phyloP scores from a whole-genome alignment of 2,888 invertebrate species.

The Endotricha flammealis region DNA sequence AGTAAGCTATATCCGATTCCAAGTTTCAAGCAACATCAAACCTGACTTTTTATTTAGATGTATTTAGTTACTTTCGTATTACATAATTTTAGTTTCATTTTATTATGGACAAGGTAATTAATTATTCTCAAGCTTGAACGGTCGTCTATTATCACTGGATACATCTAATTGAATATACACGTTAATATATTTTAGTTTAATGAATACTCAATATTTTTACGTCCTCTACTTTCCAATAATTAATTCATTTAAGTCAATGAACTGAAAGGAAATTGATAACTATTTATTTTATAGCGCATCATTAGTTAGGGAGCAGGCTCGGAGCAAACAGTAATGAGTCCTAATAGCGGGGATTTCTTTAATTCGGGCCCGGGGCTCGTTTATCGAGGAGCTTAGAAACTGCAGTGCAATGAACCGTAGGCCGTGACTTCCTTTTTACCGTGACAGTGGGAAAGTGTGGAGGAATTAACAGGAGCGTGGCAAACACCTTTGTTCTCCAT shows the following conservation, averaged over 20 bases:
- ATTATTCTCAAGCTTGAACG: too few relatives aligned
- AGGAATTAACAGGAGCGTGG: slow-evolving; percentile 63
- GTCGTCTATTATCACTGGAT: too few relatives aligned
- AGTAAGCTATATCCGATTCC: too few relatives aligned
- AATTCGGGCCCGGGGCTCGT: slow-evolving; percentile 21
- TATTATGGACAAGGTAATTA: too few relatives aligned
- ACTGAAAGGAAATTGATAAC: slow-evolving; percentile 7
- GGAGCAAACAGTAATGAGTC: slow-evolving; percentile 1
- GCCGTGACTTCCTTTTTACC: slow-evolving; percentile 75
- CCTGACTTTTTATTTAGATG: too few relatives aligned
- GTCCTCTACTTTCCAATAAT: neutral
- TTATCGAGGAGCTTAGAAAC: slow-evolving; percentile 19
- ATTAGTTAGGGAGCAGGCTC: slow-evolving; percentile 9
- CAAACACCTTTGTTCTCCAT: slow-evolving; percentile 56
- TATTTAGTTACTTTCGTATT: too few relatives aligned
- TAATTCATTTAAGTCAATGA: slow-evolving; percentile 4
- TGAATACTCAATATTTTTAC: too few relatives aligned
- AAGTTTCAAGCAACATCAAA: too few relatives aligned
- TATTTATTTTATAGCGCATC: slow-evolving; percentile 8
- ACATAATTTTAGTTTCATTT: too few relatives aligned
- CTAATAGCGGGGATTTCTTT: slow-evolving; percentile 3
- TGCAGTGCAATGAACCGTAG: slow-evolving; percentile 50
- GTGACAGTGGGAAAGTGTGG: slow-evolving; percentile 60
- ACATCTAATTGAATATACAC: too few relatives aligned
- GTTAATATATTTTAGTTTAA: too few relatives aligned